Evolutionary conservation across 2,888 invertebrate genomes (phyloP), one percentile per base, ranked within the genome.

Genomic region (Spilarctia lutea): DNA sequence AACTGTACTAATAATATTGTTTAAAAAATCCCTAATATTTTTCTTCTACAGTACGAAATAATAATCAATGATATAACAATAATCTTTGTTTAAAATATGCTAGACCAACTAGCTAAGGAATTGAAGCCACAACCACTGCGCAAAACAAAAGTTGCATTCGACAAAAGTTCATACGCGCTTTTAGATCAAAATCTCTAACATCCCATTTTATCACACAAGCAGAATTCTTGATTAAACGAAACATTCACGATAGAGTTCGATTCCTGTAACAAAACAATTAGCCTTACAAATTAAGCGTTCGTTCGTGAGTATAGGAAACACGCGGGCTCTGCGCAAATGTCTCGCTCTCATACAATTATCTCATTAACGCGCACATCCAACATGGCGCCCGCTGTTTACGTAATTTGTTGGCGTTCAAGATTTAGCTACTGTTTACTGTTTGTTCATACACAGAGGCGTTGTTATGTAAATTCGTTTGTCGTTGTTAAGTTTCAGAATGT

Each of bases 391-490:
- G 88, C 87, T 93, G 91, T 93, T 93, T 93, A 90, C 83, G 82
- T 88, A 92, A 93, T 91, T 92, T 89, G 92, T 91, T 90, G 84
- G 87, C 91, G 90, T 90, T 91, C 79, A 85, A 92, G 92, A 92
- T 90, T 83, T 79, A 81, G 56, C 72, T 72, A 24, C 67, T 87
- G 85, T 79, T 81, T 82, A 74, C 74, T 85, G 84, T 86, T 85
- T 80, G 76, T 79, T 71, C 73, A 81, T 77, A 86, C 83, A 84
- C 81, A 83, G 81, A 84, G 81, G 79, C 75, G 81, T 89, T 90
- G 88, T 89, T 87, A 90, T 90, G 91, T 87, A 89, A 91, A 91
- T 91, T 80, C 85, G 82, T 82, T 84, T 83, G 83, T 82, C 63
- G 85, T 84, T 81, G 78, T 65, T 65, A 42, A 60, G 33, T 65